phyloP scores from a whole-genome alignment of 2,888 invertebrate genomes.

The Nomada lathburiana region DNA sequence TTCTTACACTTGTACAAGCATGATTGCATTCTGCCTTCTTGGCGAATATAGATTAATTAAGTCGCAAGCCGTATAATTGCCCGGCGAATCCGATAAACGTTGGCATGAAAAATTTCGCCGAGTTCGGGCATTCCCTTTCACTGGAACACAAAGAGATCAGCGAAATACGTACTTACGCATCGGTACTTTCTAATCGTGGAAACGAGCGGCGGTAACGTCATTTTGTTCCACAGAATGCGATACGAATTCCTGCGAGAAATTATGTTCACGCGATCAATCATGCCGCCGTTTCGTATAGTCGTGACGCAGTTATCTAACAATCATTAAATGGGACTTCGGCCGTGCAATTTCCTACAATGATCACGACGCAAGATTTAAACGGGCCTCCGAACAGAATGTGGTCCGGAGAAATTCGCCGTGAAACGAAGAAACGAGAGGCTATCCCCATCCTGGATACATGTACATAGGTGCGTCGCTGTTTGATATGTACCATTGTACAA shows the following conservation, averaged over 20 bases:
- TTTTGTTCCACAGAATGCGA: conserved; percentile 1
- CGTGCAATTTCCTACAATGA: neutral
- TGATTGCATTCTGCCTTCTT: too few species aligned
- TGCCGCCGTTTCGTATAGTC: neutral
- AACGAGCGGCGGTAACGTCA: neutral
- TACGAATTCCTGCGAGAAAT: neutral
- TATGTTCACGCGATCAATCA: conserved; percentile 15
- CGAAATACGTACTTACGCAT: neutral
- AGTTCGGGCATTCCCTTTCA: too few species aligned
- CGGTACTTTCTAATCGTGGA: conserved; percentile 10
- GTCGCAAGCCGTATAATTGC: too few species aligned
- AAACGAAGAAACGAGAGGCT: conserved; percentile 9
- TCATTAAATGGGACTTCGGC: conserved; percentile 19
- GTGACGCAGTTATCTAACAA: conserved; percentile 19
- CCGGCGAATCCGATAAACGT: too few species aligned
- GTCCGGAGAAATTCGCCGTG: neutral
- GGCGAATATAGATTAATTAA: too few species aligned
- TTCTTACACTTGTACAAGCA: too few species aligned
- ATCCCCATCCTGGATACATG: neutral
- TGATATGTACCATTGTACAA: neutral
- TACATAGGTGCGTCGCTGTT: conserved; percentile 5
- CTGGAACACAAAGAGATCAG: neutral
- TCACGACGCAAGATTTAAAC: conserved; percentile 12
- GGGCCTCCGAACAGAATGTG: neutral
- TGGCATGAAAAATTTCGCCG: too few species aligned